phyloP scores from a whole-genome alignment of 2,113 vertebrate genomes.

The Bufo gargarizans region DNA sequence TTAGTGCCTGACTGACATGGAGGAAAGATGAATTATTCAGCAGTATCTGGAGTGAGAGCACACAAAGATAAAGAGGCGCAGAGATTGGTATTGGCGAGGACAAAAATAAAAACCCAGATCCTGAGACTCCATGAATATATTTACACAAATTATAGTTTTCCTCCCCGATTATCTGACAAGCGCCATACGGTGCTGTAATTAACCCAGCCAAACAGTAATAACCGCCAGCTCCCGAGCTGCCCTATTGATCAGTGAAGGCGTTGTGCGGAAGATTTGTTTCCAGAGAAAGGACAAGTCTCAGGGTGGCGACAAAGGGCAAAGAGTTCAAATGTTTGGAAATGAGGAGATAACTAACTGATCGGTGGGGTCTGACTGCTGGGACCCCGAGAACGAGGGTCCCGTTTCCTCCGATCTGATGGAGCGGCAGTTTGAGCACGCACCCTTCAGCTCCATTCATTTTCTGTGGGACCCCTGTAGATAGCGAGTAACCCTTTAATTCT shows the following conservation, averaged over 20 bases:
- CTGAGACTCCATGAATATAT: conserved; percentile 32
- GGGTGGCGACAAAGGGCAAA: no score
- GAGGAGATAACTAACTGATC: no score
- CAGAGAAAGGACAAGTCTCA: background rate
- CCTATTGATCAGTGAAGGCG: background rate
- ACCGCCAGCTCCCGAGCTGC: background rate
- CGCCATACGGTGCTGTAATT: conserved; percentile 6
- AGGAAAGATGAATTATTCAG: conserved; percentile 2
- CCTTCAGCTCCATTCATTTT: no score
- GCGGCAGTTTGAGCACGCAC: no score
- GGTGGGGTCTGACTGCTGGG: no score
- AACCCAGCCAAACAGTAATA: conserved; percentile 5
- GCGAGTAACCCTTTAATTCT: no score
- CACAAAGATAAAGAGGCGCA: background rate
- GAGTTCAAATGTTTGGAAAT: no score
- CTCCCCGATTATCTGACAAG: conserved; percentile 1
- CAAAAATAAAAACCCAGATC: background rate
- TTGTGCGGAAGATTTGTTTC: background rate
- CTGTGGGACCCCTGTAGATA: no score
- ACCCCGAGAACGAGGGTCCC: no score
- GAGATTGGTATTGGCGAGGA: background rate
- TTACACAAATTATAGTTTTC: conserved; percentile 29
- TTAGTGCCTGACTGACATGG: background rate
- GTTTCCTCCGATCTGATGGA: no score
- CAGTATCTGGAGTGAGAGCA: background rate